phyloP scores from a whole-genome alignment of 2,113 vertebrate genomes.

The Megalops atlanticus region DNA sequence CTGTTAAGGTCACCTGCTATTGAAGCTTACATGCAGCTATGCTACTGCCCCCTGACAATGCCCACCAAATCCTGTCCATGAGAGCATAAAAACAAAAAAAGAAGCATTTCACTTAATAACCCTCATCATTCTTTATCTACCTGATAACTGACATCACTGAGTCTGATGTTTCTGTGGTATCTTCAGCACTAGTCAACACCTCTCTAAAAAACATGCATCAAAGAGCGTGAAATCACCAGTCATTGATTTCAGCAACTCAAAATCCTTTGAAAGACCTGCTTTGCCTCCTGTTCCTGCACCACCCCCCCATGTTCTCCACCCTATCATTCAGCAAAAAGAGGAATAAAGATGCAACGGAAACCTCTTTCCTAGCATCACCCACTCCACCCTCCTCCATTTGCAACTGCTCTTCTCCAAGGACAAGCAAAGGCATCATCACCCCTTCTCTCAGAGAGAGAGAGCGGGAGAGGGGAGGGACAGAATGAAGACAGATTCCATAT shows the following conservation, averaged over 20 bases:
- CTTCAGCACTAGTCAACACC: too few species aligned
- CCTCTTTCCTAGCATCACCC: not conserved
- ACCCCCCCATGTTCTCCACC: conserved; percentile 47
- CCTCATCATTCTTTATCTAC: too few species aligned
- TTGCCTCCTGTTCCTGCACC: conserved; percentile 41
- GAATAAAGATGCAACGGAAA: conserved; percentile 68
- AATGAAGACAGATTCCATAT: not conserved
- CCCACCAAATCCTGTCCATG: too few species aligned
- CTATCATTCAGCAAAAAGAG: conserved; percentile 60
- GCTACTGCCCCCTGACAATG: too few species aligned
- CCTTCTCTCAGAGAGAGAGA: conserved; percentile 41
- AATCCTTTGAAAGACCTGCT: not conserved
- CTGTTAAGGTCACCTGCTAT: too few species aligned
- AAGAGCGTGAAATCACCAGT: too few species aligned
- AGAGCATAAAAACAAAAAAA: too few species aligned
- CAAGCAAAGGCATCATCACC: conserved; percentile 68
- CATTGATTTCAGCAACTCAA: conserved; percentile 56
- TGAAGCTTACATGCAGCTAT: too few species aligned
- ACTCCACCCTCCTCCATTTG: conserved; percentile 35
- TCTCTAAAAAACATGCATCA: too few species aligned
- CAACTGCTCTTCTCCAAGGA: conserved; percentile 66
- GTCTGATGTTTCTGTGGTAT: too few species aligned
- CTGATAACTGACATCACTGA: too few species aligned
- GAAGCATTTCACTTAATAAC: too few species aligned
- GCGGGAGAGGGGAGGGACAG: conserved; percentile 14